A percentile compares a stretch with the other conserved stretches of the same genome.
These are phyloP conservation scores for Aphyosemion australe DNA, from an alignment of 2,113 vertebrate species.

Conservation along the genomic window DNA sequence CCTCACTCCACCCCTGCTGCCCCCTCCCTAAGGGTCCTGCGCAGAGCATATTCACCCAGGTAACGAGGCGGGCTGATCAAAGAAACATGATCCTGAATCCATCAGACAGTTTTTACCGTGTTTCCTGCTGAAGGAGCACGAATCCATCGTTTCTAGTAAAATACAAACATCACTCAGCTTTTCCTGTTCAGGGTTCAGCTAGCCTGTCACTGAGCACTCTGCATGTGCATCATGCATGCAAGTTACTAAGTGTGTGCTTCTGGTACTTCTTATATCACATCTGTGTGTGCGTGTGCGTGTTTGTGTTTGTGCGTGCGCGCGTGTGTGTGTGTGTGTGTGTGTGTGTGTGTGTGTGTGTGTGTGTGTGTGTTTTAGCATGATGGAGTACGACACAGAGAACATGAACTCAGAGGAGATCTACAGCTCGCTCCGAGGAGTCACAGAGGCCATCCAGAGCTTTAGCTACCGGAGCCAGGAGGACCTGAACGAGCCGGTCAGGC, in stretches of 20 bases:
- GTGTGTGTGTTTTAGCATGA: conserved; percentile 81
- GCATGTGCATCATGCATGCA: neutral
- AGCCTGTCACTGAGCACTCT: too few species aligned
- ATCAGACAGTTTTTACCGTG: neutral
- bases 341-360: neutral
- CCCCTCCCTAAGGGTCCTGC: conserved; percentile 95
- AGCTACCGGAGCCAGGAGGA: conserved; percentile 98
- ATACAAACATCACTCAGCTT: neutral
- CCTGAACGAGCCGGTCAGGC: conserved; percentile 92
- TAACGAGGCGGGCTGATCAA: conserved; percentile 69
- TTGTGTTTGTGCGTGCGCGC: conserved; percentile 25
- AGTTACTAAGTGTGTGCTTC: neutral
- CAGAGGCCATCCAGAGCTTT: conserved; percentile 98
- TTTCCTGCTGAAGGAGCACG: neutral
- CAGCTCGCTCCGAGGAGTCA: conserved; percentile 96
- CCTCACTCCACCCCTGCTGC: conserved; percentile 93
- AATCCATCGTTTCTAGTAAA: neutral
- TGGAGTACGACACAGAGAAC: conserved; percentile 99
- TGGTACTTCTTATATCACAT: neutral
- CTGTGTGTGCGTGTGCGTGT: conserved; percentile 23
- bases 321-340: neutral
- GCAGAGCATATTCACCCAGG: conserved; percentile 96
- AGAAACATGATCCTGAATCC: conserved; percentile 8
- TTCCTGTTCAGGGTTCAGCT: too few species aligned
- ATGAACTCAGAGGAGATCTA: conserved; percentile 99